These are phyloP conservation scores for Megastigmus dorsalis DNA, from an alignment of 2,888 invertebrate genomes.

Conservation along the genomic window DNA sequence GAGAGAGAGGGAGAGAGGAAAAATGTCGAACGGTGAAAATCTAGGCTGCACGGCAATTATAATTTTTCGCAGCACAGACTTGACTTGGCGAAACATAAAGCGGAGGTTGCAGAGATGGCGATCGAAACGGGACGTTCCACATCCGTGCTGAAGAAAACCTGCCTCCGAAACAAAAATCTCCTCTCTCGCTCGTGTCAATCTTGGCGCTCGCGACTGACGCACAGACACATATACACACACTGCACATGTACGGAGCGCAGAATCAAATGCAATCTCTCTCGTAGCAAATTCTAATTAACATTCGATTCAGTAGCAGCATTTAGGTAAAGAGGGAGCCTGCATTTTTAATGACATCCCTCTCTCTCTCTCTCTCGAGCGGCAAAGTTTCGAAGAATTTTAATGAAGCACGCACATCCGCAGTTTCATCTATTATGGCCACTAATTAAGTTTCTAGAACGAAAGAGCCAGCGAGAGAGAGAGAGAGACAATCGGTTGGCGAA, in stretches of 20 bases:
- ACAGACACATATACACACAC: too few species aligned
- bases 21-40: too few species aligned
- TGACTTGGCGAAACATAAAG: too few species aligned
- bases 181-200: slow-evolving; percentile 1
- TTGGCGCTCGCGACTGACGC: neutral
- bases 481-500: slow-evolving; percentile 9
- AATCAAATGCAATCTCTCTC: slow-evolving; percentile 19
- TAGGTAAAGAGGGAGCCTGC: neutral
- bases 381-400: slow-evolving; percentile 40
- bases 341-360: too few species aligned
- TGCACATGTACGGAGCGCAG: too few species aligned
- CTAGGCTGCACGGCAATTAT: too few species aligned
- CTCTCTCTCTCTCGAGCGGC: neutral
- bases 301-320: slow-evolving; percentile 26
- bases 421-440: slow-evolving; percentile 30
- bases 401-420: slow-evolving; percentile 38
- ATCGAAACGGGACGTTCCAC: neutral
- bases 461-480: neutral
- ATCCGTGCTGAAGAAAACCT: slow-evolving; percentile 15
- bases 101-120: too few species aligned
- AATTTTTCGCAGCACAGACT: too few species aligned
- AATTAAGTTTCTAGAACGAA: slow-evolving; percentile 25
- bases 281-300: slow-evolving; percentile 36
- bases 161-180: neutral
- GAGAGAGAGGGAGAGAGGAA: too few species aligned